Evolutionary conservation across 2,888 invertebrate genomes (phyloP), one percentile per base, ranked within the genome.

Genomic region (Microctonus aethiopoides): DNA sequence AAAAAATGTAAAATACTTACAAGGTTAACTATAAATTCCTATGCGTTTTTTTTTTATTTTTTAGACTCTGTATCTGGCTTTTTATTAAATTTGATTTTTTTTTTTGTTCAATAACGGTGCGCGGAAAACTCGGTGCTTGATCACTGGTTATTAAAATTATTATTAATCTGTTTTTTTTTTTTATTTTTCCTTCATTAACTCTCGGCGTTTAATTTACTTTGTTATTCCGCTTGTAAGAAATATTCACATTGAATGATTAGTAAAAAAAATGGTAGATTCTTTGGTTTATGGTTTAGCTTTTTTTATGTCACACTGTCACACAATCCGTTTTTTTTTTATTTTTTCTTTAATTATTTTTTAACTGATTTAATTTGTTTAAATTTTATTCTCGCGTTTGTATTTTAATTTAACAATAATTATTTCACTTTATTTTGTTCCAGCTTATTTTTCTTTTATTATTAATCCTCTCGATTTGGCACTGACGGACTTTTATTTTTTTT

Each of bases 201-300:
- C 76, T 76, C 73, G 60, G 73, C 74, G 62, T 70, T 78, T 64
- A 65, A 72, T 67, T 72, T 75, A 67, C 71, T 60, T 59, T 72
- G 16, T 70, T 68, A 74, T 74, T 72, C 74, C 72, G 75, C 74
- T 75, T 71, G 68, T 76, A 75, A 69, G 74, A 72, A 77, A 74
- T 77, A 78, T 76, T 78, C 74, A 78, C 76, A 76, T 77, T 81
- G 81, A 81, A 78, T 80, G 81, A 82, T 82, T 82, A 81, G 82
- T 84, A n/a, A n/a, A 84, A 79, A 85, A 85, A 86, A 86, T 86
- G 86, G 86, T 85, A 81, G 79, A 84, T 83, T 86, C 86, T 86
- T 86, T 86, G 86, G 86, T 86, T 82, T 86, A 79, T 76, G 84
- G 84, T 84, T 78, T 81, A 79, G 73, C 74, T n/a, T n/a, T 77